Conservation (phyloP, 2,113 vertebrate species). For the Prolemur simus region DNA sequence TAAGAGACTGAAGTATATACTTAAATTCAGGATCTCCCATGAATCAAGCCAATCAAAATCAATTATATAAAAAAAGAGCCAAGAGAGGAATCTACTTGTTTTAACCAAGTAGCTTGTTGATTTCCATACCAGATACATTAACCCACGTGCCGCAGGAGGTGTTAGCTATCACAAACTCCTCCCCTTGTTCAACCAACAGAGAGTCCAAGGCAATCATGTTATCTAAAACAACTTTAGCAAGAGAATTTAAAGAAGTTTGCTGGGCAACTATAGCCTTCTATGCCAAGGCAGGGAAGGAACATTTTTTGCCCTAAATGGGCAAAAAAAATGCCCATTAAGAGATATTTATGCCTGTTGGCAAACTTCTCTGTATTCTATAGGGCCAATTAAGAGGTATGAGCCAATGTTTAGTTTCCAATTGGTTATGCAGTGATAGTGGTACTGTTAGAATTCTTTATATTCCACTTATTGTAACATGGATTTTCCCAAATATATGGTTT, state of each 20-base stretch:
- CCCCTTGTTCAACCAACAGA: background rate
- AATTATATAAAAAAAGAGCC: background rate
- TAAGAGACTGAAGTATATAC: background rate
- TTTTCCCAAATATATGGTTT: background rate
- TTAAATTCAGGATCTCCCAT: background rate
- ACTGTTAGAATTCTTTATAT: background rate
- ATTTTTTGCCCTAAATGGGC: too few relatives aligned
- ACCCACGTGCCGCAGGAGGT: background rate
- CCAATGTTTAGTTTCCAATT: background rate
- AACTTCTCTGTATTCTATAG: background rate
- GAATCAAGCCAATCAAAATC: background rate
- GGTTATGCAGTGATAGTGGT: background rate
- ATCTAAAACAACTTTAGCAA: background rate
- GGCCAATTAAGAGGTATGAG: background rate
- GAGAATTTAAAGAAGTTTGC: background rate
- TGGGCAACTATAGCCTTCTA: background rate
- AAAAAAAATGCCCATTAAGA: background rate
- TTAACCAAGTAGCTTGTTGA: background rate
- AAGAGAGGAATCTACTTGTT: background rate
- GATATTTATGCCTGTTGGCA: background rate
- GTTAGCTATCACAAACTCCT: background rate
- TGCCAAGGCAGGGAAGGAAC: background rate
- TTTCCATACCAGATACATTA: background rate
- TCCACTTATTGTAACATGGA: background rate
- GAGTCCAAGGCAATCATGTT: background rate